Evolutionary conservation across 2,888 invertebrate species (phyloP), one percentile per base, ranked within the genome.

Genomic region (Pemphredon lugubris): DNA sequence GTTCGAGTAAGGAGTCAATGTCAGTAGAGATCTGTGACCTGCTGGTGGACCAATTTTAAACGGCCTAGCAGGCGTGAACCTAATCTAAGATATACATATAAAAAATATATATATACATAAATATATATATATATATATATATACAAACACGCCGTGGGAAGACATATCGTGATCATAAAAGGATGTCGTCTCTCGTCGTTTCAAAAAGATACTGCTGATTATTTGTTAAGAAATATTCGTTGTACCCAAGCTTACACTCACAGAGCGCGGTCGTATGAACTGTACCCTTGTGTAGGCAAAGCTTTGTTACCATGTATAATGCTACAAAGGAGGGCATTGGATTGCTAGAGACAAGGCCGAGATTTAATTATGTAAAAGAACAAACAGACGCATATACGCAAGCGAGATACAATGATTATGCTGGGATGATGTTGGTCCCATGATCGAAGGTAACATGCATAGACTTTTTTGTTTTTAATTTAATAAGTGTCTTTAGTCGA

Each of bases 1-100:
- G 99, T 89, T 97, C 98, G 83, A 99, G 98, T 91, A 98, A 98
- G 92, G 98, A 98, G 91, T 92, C 95, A 73, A 97, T 98, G 81
- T 97, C 99, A 67, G 94, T 95, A 89, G 96, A 96, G 92, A 92
- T 99, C 84, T 97, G 98, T 91, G 95, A 98, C 90, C 93, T 99
- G 85, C 92, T 99, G 88, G 94, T 95, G 88, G 97, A 97, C 91
- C 98, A 98, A 92, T 98, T 99, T 93, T 99, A 95, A 93, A 81
- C 69, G 74, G 70, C 76, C 76, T 79, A 78, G 81, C 81, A 81
- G 78, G 76, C 63, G 58, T 69, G 47, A 68, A 63, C 55, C 45
- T 68, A 64, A 74, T 61, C n/a, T n/a, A n/a, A n/a, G n/a, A n/a
- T n/a, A n/a, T n/a, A n/a, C n/a, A n/a, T n/a, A n/a, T n/a, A n/a